phyloP scores from a whole-genome alignment of 2,797 vertebrate species.

The Acanthurus tractus region DNA sequence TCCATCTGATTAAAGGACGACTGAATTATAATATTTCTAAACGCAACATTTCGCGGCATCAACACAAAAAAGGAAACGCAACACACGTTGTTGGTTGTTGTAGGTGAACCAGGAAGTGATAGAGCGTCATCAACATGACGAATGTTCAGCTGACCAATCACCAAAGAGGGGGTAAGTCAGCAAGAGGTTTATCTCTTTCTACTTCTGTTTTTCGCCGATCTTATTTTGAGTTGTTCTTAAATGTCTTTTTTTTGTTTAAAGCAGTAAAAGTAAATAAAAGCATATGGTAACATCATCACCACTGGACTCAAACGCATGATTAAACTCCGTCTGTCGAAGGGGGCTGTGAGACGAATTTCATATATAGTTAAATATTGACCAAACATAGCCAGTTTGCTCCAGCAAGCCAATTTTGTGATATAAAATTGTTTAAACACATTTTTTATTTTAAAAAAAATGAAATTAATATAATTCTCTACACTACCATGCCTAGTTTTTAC shows the following conservation, averaged over 20 bases:
- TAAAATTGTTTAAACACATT: too few relatives aligned
- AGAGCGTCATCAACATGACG: background rate
- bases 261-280: too few relatives aligned
- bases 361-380: too few relatives aligned
- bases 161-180: background rate
- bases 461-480: too few relatives aligned
- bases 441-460: background rate
- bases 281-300: background rate
- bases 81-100: background rate
- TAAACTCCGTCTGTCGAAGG: background rate
- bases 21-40: accelerated
- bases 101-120: constrained; percentile 52
- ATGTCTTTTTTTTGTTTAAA: background rate
- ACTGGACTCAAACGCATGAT: background rate
- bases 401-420: too few relatives aligned
- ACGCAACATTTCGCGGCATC: accelerated
- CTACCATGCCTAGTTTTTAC: background rate
- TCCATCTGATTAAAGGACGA: accelerated
- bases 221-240: background rate
- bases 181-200: accelerated
- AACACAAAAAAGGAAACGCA: background rate
- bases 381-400: too few relatives aligned
- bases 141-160: constrained; percentile 39
- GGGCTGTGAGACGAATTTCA: background rate
- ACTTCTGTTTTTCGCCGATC: constrained; percentile 45